A percentile compares a stretch with the other conserved stretches of the same genome.
Evolutionary conservation across 2,888 invertebrate genomes (phyloP).

Genomic region (Syrista parreyssii): DNA sequence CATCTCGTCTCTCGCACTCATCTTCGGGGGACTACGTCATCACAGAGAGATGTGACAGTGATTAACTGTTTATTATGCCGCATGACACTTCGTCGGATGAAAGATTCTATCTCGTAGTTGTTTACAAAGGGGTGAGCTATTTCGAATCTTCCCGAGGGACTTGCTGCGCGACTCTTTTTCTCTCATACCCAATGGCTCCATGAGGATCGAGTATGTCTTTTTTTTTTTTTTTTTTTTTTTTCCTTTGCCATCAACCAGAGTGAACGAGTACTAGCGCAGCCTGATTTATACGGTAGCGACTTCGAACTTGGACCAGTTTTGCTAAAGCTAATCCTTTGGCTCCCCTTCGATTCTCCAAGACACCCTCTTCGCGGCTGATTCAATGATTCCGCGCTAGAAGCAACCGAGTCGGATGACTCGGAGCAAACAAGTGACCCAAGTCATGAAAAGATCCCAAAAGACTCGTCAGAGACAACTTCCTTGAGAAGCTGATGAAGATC

Average conservation of each 20-base stretch:
- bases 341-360: neutral
- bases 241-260: neutral
- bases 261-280: neutral
- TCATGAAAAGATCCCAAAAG: neutral
- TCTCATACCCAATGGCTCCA: neutral
- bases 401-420: too few relatives aligned
- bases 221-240: neutral
- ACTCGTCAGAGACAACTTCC: neutral
- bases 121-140: constrained; percentile 28
- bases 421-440: too few relatives aligned
- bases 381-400: neutral
- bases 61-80: constrained; percentile 43
- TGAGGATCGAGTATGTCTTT: neutral
- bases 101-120: constrained; percentile 37
- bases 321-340: constrained; percentile 39
- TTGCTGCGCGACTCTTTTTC: neutral
- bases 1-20: neutral
- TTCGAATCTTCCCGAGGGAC: constrained; percentile 17
- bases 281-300: constrained; percentile 4
- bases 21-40: constrained; percentile 1
- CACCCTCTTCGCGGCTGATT: constrained; percentile 1
- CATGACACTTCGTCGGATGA: constrained; percentile 29
- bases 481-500: neutral
- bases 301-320: constrained; percentile 49
- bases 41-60: constrained; percentile 38